Evolutionary conservation across 2,797 vertebrate genomes (phyloP).

Genomic region (Gastrophryne carolinensis): DNA sequence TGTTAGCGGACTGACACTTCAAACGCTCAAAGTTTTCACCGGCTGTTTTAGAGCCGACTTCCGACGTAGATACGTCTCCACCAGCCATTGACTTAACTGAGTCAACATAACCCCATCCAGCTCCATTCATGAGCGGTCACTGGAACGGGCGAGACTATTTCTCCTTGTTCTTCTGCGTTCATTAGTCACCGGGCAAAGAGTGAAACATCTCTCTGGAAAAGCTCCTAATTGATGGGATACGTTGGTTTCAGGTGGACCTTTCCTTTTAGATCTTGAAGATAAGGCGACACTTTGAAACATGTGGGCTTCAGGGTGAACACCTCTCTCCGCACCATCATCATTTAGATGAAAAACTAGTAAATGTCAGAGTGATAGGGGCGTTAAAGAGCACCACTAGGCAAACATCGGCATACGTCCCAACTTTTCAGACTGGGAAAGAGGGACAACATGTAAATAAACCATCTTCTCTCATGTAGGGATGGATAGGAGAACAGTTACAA

Average conservation of each 20-base stretch:
- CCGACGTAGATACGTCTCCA: slow-evolving; percentile 22
- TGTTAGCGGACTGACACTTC: slow-evolving; percentile 48
- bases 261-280: slow-evolving; percentile 14
- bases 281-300: neutral
- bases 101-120: slow-evolving; percentile 31
- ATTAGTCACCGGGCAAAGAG: slow-evolving; percentile 33
- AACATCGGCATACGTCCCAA: too few relatives aligned
- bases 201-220: neutral
- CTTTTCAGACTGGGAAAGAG: too few relatives aligned
- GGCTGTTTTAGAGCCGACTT: slow-evolving; percentile 33
- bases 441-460: too few relatives aligned
- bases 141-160: slow-evolving; percentile 7
- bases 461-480: too few relatives aligned
- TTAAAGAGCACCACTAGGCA: neutral
- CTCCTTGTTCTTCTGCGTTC: slow-evolving; percentile 26
- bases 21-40: slow-evolving; percentile 37
- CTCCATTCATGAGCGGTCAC: slow-evolving; percentile 26
- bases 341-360: neutral
- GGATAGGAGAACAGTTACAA: too few relatives aligned
- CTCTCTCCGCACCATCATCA: neutral
- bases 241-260: slow-evolving; percentile 22
- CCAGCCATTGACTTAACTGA: slow-evolving; percentile 44
- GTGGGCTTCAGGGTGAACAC: slow-evolving; percentile 2
- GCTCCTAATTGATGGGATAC: neutral
- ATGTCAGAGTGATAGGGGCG: neutral